These are phyloP conservation scores for Clarias fuscus DNA, from an alignment of 2,797 vertebrate species.

Conservation along the genomic window DNA sequence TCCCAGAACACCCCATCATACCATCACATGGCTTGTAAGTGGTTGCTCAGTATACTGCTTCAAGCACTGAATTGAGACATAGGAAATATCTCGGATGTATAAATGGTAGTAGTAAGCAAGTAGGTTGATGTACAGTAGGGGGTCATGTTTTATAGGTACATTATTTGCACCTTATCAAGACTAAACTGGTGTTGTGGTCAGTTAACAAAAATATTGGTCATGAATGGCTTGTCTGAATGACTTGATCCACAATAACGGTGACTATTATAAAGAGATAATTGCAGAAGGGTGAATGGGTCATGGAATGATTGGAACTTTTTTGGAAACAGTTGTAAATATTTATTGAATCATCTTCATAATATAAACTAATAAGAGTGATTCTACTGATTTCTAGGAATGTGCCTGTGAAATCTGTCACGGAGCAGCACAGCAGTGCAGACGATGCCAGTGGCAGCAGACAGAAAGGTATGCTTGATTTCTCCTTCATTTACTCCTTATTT, in stretches of 20 bases:
- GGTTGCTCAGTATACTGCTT: neutral
- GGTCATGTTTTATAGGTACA: neutral
- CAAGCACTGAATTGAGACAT: neutral
- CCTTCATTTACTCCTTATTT: conserved; percentile 70
- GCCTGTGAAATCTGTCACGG: conserved; percentile 55
- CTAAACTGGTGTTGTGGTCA: neutral
- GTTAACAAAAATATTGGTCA: neutral
- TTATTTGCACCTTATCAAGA: neutral
- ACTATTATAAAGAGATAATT: neutral
- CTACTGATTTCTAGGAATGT: conserved; percentile 60
- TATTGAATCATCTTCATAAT: neutral
- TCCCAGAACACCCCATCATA: conserved; percentile 69
- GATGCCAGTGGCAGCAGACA: conserved; percentile 64
- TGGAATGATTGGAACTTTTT: neutral
- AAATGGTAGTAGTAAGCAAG: neutral
- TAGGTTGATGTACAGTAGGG: no score
- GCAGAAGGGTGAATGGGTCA: neutral
- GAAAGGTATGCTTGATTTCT: conserved; percentile 69
- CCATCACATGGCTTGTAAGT: conserved; percentile 76
- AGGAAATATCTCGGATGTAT: neutral
- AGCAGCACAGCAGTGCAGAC: conserved; percentile 63
- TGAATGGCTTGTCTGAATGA: neutral
- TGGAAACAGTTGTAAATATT: neutral
- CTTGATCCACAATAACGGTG: neutral
- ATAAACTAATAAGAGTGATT: conserved; percentile 8